Evolutionary conservation across 2,888 invertebrate genomes (phyloP).

Genomic region (Ennomos fuscantarius): DNA sequence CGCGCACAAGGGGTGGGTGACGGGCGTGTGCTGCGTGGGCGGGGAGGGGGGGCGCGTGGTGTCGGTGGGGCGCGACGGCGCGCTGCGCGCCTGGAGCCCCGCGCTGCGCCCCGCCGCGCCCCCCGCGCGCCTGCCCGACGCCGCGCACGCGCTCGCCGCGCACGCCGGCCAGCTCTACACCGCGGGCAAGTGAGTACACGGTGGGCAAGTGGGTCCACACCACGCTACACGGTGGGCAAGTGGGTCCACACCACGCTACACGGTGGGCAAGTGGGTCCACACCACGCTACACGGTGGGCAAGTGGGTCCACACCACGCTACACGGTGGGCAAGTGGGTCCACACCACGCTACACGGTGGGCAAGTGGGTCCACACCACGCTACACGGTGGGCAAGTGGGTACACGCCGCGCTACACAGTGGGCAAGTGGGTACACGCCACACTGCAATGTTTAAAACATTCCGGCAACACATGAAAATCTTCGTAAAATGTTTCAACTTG

Average conservation of each 20-base stretch:
- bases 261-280: slow-evolving; percentile 91
- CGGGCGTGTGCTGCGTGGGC: slow-evolving; percentile 85
- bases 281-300: slow-evolving; percentile 94
- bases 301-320: slow-evolving; percentile 89
- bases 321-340: slow-evolving; percentile 92
- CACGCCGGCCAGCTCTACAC: slow-evolving; percentile 87
- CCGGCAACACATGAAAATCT: too few relatives aligned
- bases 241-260: slow-evolving; percentile 88
- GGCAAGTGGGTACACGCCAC: too few relatives aligned
- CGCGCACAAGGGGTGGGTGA: slow-evolving; percentile 95
- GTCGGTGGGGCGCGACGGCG: slow-evolving; percentile 91
- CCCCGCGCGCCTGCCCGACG: slow-evolving; percentile 77
- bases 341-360: slow-evolving; percentile 92
- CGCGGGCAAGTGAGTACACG: slow-evolving; percentile 90
- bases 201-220: slow-evolving; percentile 91
- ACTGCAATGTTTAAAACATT: background rate
- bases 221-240: slow-evolving; percentile 95
- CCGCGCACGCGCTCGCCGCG: slow-evolving; percentile 87
- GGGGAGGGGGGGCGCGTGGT: slow-evolving; percentile 67
- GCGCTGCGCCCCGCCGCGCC: slow-evolving; percentile 84
- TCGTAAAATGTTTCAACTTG: background rate
- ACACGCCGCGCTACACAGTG: too few relatives aligned
- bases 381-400: slow-evolving; percentile 94
- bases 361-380: slow-evolving; percentile 88
- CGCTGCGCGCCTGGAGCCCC: slow-evolving; percentile 90